These are phyloP conservation scores for Cephus rjabovi DNA, from an alignment of 2,888 invertebrate genomes.

Conservation along the genomic window DNA sequence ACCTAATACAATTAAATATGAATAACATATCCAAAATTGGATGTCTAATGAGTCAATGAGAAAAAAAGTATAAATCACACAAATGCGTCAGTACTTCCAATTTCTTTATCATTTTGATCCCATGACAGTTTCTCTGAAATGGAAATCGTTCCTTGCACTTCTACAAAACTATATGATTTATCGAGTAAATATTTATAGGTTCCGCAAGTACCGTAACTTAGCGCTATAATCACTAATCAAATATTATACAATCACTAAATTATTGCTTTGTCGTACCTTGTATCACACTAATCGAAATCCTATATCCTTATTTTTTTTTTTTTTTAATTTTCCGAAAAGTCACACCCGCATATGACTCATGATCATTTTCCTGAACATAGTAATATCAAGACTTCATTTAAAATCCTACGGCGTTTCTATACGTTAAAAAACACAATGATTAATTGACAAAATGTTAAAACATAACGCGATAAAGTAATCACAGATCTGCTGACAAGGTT, in stretches of 20 bases:
- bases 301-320: constrained; percentile 39
- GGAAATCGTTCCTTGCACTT: constrained; percentile 50
- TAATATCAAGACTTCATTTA: neutral
- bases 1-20: constrained; percentile 30
- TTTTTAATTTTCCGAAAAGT: constrained; percentile 32
- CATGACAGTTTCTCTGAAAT: constrained; percentile 37
- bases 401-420: constrained; percentile 30
- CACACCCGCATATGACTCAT: constrained; percentile 10
- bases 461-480: constrained; percentile 5
- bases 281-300: constrained; percentile 65
- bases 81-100: constrained; percentile 4
- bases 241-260: constrained; percentile 66
- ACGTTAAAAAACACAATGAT: constrained; percentile 27
- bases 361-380: neutral
- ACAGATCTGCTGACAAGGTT: neutral
- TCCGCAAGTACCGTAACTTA: constrained; percentile 62
- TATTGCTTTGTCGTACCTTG: constrained; percentile 66
- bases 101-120: constrained; percentile 18
- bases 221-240: constrained; percentile 60
- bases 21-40: neutral
- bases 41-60: constrained; percentile 1
- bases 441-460: constrained; percentile 17
- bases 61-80: constrained; percentile 3
- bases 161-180: constrained; percentile 66
- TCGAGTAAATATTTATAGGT: constrained; percentile 61